Evolutionary conservation across 1,140 invertebrate species (phyloP).

Genomic region (Pollicipes pollicipes): DNA sequence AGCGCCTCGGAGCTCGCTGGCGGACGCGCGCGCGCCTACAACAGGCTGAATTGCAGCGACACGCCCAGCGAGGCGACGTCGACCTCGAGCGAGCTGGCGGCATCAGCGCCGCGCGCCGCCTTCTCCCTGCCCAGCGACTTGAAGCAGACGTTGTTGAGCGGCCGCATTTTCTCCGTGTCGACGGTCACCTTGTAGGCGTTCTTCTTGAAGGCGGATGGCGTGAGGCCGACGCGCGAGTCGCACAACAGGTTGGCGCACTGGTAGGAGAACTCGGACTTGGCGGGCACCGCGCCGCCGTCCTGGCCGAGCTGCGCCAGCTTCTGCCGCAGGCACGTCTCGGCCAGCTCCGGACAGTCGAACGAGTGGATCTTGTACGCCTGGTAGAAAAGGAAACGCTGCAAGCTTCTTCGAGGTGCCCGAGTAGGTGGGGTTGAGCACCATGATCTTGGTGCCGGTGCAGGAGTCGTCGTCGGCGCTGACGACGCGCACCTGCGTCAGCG

Average conservation of each 20-base stretch:
- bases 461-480: background rate
- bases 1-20: too few species aligned
- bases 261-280: background rate
- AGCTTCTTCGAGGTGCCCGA: background rate
- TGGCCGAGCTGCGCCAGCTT: background rate
- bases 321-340: background rate
- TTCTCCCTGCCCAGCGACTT: background rate
- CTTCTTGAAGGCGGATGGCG: background rate
- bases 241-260: slow-evolving; percentile 3
- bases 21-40: background rate
- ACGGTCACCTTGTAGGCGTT: background rate
- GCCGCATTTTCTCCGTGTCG: background rate
- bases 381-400: slow-evolving; percentile 1
- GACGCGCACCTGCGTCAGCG: background rate
- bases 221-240: background rate
- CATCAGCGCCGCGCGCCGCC: background rate
- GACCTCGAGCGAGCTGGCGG: background rate
- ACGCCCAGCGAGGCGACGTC: background rate
- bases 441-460: slow-evolving; percentile 1
- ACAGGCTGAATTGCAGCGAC: background rate
- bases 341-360: background rate
- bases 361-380: slow-evolving; percentile 1
- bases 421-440: slow-evolving; percentile 1
- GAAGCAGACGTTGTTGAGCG: slow-evolving; percentile 2
- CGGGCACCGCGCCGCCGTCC: background rate